Conservation (phyloP, 1,140 invertebrate species). For the Drosophila serrata region DNA sequence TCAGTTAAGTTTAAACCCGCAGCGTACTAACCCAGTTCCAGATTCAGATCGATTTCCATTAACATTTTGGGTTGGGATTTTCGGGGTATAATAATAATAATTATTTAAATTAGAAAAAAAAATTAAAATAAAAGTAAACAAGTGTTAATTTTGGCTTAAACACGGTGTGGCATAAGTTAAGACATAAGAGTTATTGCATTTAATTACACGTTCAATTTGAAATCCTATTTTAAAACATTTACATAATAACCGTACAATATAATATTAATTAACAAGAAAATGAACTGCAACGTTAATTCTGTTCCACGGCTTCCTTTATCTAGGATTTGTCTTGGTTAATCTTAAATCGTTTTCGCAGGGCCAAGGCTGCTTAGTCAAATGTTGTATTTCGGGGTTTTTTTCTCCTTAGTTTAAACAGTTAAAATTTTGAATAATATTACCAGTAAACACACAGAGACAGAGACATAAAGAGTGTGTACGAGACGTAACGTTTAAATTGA, state of each 20-base stretch:
- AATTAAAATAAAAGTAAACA: background rate
- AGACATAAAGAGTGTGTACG: background rate
- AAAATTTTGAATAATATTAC: constrained; percentile 9
- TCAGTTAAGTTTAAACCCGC: constrained; percentile 9
- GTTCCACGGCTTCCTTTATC: constrained; percentile 22
- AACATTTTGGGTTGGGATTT: background rate
- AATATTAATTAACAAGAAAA: constrained; percentile 74
- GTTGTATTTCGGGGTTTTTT: background rate
- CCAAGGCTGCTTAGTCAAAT: constrained; percentile 31
- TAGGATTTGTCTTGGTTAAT: constrained; percentile 50
- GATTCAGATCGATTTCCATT: constrained; percentile 2
- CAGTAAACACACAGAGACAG: background rate
- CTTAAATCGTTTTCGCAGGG: constrained; percentile 26
- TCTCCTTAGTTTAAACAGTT: background rate
- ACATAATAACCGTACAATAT: constrained; percentile 64
- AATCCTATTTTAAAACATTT: constrained; percentile 68
- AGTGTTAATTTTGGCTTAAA: constrained; percentile 50
- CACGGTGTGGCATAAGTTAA: constrained; percentile 51
- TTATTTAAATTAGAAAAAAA: background rate
- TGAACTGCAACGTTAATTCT: constrained; percentile 56
- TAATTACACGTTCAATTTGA: constrained; percentile 62
- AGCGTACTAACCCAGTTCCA: constrained; percentile 13
- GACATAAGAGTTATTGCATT: constrained; percentile 61
- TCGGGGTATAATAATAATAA: background rate
- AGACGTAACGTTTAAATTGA: constrained; percentile 2